Percentiles rank a stretch among this genome's conserved stretches.
Evolutionary conservation across 2,888 invertebrate genomes (phyloP).

Genomic region (Heliconius aoede): DNA sequence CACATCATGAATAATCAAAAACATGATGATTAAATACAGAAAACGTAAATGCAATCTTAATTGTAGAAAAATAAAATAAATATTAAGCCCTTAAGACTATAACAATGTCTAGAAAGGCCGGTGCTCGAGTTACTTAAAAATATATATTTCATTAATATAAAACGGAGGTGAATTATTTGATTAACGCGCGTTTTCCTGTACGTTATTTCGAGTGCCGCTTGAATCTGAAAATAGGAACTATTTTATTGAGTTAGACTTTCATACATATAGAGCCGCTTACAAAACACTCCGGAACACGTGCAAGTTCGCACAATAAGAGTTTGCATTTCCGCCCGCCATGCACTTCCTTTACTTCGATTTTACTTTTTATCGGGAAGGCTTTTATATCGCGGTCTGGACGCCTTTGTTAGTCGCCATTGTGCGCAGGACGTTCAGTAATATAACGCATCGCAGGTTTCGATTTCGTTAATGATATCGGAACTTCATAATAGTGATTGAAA

Average conservation of each 20-base stretch:
- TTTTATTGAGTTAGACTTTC: constrained; percentile 63
- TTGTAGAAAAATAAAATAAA: not conserved
- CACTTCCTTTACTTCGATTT: constrained; percentile 81
- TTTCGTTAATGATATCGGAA: constrained; percentile 82
- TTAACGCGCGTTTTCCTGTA: constrained; percentile 27
- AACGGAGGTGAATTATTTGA: constrained; percentile 24
- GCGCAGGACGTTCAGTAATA: constrained; percentile 74
- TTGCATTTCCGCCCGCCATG: constrained; percentile 83
- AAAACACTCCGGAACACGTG: constrained; percentile 82
- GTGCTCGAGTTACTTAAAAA: constrained; percentile 20
- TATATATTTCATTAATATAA: constrained; percentile 24
- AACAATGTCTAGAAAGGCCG: constrained; percentile 9
- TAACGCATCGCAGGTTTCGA: constrained; percentile 82
- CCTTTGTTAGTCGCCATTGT: constrained; percentile 74
- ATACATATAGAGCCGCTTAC: constrained; percentile 65
- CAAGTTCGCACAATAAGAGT: constrained; percentile 81
- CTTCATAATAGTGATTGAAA: constrained; percentile 74
- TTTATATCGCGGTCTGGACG: constrained; percentile 76
- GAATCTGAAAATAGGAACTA: constrained; percentile 63
- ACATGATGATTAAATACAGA: not conserved
- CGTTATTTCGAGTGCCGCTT: constrained; percentile 29
- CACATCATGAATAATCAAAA: not conserved
- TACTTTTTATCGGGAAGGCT: constrained; percentile 78
- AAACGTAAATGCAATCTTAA: not conserved
- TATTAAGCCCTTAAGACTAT: not conserved